Conservation (phyloP, 2,888 invertebrate species). For the Apeira syringaria region DNA sequence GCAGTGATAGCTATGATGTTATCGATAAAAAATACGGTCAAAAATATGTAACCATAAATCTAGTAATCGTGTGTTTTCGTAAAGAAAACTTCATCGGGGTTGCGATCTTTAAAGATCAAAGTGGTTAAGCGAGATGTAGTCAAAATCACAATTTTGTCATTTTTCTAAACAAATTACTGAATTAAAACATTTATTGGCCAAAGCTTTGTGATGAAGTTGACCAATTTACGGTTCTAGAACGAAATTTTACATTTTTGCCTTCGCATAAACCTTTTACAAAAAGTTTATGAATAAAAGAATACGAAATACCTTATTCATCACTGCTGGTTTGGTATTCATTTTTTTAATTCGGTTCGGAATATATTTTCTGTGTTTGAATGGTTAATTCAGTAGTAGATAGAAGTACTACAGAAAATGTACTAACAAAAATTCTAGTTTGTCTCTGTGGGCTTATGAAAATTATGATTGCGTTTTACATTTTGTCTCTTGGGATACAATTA, state of each 20-base stretch:
- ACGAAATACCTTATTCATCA: slow-evolving; percentile 28
- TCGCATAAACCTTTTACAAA: slow-evolving; percentile 22
- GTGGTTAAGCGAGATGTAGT: too few relatives aligned
- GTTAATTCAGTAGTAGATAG: background rate
- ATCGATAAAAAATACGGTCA: too few relatives aligned
- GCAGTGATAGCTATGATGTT: too few relatives aligned
- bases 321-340: slow-evolving; percentile 21
- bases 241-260: background rate
- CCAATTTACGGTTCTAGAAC: too few relatives aligned
- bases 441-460: slow-evolving; percentile 2
- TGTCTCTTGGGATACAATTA: slow-evolving; percentile 1
- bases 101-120: too few relatives aligned
- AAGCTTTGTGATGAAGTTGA: too few relatives aligned
- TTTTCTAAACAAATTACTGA: too few relatives aligned
- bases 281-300: slow-evolving; percentile 31
- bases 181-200: too few relatives aligned
- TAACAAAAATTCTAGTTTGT: slow-evolving; percentile 4
- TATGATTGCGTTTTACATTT: background rate
- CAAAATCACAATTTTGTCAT: too few relatives aligned
- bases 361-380: slow-evolving; percentile 14
- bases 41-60: too few relatives aligned
- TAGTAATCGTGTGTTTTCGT: too few relatives aligned
- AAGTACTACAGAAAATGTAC: slow-evolving; percentile 9
- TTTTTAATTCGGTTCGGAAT: slow-evolving; percentile 19
- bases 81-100: too few relatives aligned